Evolutionary conservation across 2,113 vertebrate species (phyloP).

Genomic region (Passer montanus): DNA sequence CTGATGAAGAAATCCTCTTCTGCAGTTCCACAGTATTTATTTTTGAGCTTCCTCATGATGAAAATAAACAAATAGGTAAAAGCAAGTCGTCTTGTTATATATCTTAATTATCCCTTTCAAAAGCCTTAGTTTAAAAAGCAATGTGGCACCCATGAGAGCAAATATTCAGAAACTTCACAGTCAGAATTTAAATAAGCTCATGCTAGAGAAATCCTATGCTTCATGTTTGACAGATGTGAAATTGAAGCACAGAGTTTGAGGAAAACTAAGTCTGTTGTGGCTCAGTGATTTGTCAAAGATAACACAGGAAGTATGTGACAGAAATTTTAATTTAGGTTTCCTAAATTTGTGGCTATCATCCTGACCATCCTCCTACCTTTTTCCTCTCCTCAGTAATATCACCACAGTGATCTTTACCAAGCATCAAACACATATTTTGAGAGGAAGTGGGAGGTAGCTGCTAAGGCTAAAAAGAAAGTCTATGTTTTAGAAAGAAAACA

Average conservation of each 20-base stretch:
- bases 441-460: neutral
- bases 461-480: neutral
- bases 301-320: neutral
- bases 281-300: neutral
- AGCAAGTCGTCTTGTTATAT: neutral
- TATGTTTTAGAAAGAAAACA: neutral
- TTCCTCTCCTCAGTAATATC: neutral
- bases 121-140: neutral
- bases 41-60: neutral
- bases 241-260: neutral
- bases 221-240: neutral
- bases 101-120: neutral
- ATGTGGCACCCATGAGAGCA: neutral
- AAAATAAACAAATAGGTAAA: neutral
- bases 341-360: neutral
- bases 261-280: neutral
- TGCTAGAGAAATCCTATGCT: neutral
- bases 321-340: neutral
- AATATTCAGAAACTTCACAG: neutral
- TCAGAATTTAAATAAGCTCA: neutral
- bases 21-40: neutral
- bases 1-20: neutral
- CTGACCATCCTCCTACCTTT: neutral
- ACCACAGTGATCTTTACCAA: neutral
- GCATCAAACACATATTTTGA: neutral